Evolutionary conservation across 2,797 vertebrate species (phyloP), one percentile per base, ranked within the genome.

Genomic region (Anguilla marmorata): DNA sequence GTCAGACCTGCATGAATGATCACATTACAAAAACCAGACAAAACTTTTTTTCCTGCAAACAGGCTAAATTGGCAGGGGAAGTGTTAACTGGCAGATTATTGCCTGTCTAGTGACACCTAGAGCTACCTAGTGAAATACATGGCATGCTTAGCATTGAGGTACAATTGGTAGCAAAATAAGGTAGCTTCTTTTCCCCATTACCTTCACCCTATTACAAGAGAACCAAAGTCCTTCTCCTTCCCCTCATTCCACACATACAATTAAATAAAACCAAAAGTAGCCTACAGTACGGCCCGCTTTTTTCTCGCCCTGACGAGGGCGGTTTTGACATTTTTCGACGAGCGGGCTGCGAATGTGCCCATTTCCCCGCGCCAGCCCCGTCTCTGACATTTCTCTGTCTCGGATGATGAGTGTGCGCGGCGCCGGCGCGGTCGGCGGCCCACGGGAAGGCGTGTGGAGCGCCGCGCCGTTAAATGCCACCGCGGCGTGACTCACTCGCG

Each of bases 401-500:
- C 82, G 52, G n/a, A 74, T 45, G 27, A 24, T 45, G 41, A 45
- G 41, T 45, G 52, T 30, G 66, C 14, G 58, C n/a, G 79, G 72
- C 21, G 72, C 16, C 37, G 21, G 24, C n/a, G 80, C 82, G 14
- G 58, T 63, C 83, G 9, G 85, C 72, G 69, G 85, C 87, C 87
- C 87, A 88, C 87, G 60, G 82, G 63, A 45, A 85, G 82, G 87
- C n/a, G 87, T 69, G 60, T 2, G 84, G 45, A n/a, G 87, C 6
- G 82, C 24, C 27, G 58, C 80, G 19, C 85, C 72, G 80, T 27
- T 90, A 91, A 92, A 90, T 86, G 85, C 66, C 89, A 88, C 76
- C 76, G 66, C 87, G 56, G 2, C 60, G 48, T 92, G 90, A 92
- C 89, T 92, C 91, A 91, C 37, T 5, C 85, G 30, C 60, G 69